Percentiles rank a stretch among this genome's conserved stretches.
Conservation (phyloP, 2,888 invertebrate genomes). For the Nephrotoma flavescens region DNA sequence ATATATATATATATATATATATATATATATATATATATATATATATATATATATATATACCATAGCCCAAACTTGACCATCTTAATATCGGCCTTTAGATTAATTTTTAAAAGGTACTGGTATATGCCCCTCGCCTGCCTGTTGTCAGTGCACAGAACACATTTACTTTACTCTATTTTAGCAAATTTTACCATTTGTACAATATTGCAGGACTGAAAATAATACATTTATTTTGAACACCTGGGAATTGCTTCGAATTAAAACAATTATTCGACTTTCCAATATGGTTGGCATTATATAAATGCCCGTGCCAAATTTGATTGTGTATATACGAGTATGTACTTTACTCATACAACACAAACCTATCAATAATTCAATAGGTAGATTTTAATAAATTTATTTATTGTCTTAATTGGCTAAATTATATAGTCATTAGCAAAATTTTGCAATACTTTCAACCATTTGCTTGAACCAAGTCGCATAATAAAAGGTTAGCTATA, state of each 20-base stretch:
- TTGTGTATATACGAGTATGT: not conserved
- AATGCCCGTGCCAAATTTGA: not conserved
- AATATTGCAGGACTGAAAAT: too few relatives aligned
- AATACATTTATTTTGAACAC: not conserved
- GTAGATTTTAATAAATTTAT: not conserved
- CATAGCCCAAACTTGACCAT: too few relatives aligned
- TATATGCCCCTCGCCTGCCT: too few relatives aligned
- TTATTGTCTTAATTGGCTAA: not conserved
- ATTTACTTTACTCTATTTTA: too few relatives aligned
- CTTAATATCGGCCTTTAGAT: too few relatives aligned
- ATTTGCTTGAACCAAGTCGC: not conserved
- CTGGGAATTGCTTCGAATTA: not conserved
- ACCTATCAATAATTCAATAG: not conserved
- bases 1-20: too few relatives aligned
- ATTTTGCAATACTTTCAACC: not conserved
- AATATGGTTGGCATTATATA: not conserved
- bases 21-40: too few relatives aligned
- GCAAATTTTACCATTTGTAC: too few relatives aligned
- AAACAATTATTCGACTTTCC: not conserved
- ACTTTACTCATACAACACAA: not conserved
- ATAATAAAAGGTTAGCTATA: not conserved
- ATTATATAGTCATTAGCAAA: not conserved
- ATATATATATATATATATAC: too few relatives aligned
- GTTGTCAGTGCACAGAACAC: too few relatives aligned
- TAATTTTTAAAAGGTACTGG: too few relatives aligned